phyloP scores from a whole-genome alignment of 2,797 vertebrate genomes.

The Streptopelia turtur region DNA sequence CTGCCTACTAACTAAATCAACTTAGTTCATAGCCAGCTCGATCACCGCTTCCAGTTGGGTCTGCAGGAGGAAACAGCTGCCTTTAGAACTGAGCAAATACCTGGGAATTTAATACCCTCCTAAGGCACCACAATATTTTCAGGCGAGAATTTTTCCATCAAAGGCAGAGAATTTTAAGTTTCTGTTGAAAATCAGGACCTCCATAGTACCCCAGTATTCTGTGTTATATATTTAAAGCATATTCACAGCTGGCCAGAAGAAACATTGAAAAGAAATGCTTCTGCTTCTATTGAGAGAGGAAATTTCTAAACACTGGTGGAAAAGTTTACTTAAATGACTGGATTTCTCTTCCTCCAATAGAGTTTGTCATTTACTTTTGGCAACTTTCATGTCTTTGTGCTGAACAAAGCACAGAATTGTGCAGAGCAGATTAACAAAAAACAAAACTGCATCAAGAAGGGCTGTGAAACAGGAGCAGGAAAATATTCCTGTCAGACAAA shows the following conservation, averaged over 20 bases:
- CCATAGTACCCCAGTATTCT: neutral
- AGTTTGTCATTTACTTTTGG: neutral
- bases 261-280: neutral
- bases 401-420: constrained; percentile 3
- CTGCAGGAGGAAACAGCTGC: neutral
- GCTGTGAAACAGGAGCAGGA: neutral
- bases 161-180: neutral
- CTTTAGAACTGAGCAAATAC: neutral
- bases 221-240: neutral
- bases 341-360: neutral
- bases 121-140: neutral
- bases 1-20: neutral
- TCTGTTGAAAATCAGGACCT: neutral
- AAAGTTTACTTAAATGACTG: neutral
- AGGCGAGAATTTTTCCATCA: neutral
- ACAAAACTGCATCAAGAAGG: neutral
- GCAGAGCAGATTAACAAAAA: neutral
- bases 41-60: neutral
- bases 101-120: neutral
- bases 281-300: neutral
- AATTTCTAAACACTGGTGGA: neutral
- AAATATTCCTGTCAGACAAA: neutral
- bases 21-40: neutral
- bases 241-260: neutral
- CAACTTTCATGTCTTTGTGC: neutral